Percentiles rank a stretch among this genome's conserved stretches.
phyloP scores from a whole-genome alignment of 2,888 invertebrate species.

The Diadromus collaris region DNA sequence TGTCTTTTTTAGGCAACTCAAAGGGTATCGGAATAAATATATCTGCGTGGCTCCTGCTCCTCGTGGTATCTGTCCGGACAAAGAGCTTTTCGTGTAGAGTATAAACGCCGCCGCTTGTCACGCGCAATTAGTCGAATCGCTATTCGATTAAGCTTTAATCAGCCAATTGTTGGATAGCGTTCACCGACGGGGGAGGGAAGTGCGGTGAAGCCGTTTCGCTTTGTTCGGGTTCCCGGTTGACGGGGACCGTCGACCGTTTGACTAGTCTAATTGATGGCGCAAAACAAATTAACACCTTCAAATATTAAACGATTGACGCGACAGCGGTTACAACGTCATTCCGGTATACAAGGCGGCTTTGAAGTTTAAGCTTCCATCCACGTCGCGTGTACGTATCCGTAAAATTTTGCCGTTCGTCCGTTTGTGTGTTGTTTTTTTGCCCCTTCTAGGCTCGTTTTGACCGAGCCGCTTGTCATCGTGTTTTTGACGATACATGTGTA shows the following conservation, averaged over 20 bases:
- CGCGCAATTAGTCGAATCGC: slow-evolving; percentile 68
- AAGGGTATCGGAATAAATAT: slow-evolving; percentile 16
- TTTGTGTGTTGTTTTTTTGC: neutral
- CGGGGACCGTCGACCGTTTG: slow-evolving; percentile 36
- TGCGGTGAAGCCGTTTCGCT: slow-evolving; percentile 53
- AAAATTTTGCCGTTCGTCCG: neutral
- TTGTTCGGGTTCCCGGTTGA: slow-evolving; percentile 44
- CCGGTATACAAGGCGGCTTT: slow-evolving; percentile 13
- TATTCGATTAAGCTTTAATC: slow-evolving; percentile 70
- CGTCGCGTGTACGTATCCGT: slow-evolving; percentile 1
- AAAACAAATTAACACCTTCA: slow-evolving; percentile 63
- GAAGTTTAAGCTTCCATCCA: slow-evolving; percentile 35
- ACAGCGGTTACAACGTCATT: slow-evolving; percentile 43
- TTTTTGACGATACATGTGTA: neutral
- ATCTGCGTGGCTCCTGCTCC: slow-evolving; percentile 16
- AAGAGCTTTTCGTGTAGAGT: slow-evolving; percentile 53
- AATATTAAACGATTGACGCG: slow-evolving; percentile 58
- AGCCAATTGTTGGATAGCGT: slow-evolving; percentile 64
- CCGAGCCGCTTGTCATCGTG: neutral
- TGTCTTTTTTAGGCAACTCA: neutral
- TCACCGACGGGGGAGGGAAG: slow-evolving; percentile 26
- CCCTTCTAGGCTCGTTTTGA: neutral
- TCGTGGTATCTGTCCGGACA: slow-evolving; percentile 12
- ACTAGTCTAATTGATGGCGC: slow-evolving; percentile 61
- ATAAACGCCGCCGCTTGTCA: slow-evolving; percentile 50